phyloP scores from a whole-genome alignment of 2,888 invertebrate genomes.

The Agriopis marginaria region DNA sequence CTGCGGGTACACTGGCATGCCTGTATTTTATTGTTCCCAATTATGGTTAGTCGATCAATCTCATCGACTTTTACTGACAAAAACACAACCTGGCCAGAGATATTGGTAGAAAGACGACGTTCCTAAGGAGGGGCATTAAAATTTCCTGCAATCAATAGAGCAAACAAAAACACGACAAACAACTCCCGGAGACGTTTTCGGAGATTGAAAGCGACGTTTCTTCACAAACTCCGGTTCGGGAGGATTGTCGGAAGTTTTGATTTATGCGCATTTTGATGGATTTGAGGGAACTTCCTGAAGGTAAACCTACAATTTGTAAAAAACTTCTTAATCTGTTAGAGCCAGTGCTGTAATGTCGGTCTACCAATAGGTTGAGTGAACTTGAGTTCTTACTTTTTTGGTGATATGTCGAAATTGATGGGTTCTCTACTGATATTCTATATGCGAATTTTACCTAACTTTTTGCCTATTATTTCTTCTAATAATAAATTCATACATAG shows the following conservation, averaged over 20 bases:
- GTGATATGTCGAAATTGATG: conserved; percentile 15
- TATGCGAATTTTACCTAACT: not conserved
- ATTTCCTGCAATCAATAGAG: conserved; percentile 51
- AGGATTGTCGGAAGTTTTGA: conserved; percentile 68
- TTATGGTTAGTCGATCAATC: conserved; percentile 38
- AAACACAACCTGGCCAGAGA: conserved; percentile 34
- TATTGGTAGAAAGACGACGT: conserved; percentile 19
- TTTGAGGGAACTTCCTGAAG: conserved; percentile 52
- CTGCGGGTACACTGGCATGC: conserved; percentile 20
- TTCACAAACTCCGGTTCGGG: conserved; percentile 49
- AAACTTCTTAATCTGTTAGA: conserved; percentile 62
- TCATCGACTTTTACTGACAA: conserved; percentile 37
- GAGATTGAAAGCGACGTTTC: conserved; percentile 64
- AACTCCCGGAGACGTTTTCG: conserved; percentile 55
- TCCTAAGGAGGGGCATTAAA: conserved; percentile 47
- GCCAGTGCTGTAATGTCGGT: conserved; percentile 40
- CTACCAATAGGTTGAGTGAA: conserved; percentile 28
- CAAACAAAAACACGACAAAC: conserved; percentile 57
- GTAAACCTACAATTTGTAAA: conserved; percentile 58
- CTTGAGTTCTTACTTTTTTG: conserved; percentile 17
- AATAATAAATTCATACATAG: not conserved
- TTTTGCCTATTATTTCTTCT: conserved; percentile 9
- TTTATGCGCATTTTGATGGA: conserved; percentile 76
- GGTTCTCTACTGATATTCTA: not conserved
- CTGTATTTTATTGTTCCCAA: conserved; percentile 41